Evolutionary conservation across 2,888 invertebrate species (phyloP), one percentile per base, ranked within the genome.

Genomic region (Cynaeus angustus): DNA sequence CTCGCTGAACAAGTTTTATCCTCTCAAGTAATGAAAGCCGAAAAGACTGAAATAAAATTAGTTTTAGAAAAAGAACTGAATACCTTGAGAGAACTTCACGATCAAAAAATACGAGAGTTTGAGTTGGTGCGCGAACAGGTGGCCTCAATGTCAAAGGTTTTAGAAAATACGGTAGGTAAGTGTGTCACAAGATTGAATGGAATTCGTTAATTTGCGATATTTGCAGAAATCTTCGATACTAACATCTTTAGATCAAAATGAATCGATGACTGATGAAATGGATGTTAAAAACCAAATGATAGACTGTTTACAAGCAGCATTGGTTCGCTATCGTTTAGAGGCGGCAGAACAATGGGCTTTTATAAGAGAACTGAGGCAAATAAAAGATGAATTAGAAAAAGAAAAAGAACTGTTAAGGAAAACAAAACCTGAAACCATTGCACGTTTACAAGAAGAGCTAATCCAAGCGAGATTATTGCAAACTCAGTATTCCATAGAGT

Each of bases 201-300:
- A 41, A 16, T 3, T 10, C 2, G 12, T n/a, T 41, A 41, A 50
- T 12, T 50, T 9, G 12, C 8, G 45, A 46, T 21, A 21, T 59
- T 48, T 59, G 21, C 48, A 62, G 62, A 30, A 50, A 12, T 50
- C 41, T 9, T 16, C 9, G 5, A 16, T 28, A 9, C 1, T 21
- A 9, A 6, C 12, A 1, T 62, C 62, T 21, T 38, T 52, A 30
- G 33, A 37, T 16, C 26, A 38, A 21, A 62, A 28, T 9, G 37
- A 21, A 52, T 38, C 50, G 12, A 52, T 62, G 8, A 26, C 10
- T 9, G 65, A 65, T 3, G 55, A 30, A 8, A 12, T 65, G 16
- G 33, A 41, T 5, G 5, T 45, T 8, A 65, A 65, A 53, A 26
- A 65, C 55, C 33, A 65, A 8, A 53, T 43, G 65, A 65, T 65